These are phyloP conservation scores for Neodiprion lecontei DNA, from an alignment of 1,140 invertebrate genomes.

Conservation along the genomic window DNA sequence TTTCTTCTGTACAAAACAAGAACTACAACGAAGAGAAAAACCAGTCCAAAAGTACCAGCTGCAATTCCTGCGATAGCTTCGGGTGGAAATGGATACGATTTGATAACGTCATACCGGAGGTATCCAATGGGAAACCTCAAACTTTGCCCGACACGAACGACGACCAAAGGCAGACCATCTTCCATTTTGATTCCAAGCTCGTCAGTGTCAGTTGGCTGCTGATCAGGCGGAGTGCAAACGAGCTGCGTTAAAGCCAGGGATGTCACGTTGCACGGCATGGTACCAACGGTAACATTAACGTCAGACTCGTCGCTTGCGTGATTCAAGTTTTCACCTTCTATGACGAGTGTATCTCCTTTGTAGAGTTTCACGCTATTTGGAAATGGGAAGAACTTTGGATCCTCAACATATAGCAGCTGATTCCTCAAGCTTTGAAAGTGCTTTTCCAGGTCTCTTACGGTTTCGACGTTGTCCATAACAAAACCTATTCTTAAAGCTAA, in stretches of 20 bases:
- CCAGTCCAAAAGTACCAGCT: constrained; percentile 80
- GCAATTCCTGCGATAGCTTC: constrained; percentile 88
- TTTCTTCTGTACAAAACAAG: constrained; percentile 89
- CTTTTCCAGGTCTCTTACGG: constrained; percentile 87
- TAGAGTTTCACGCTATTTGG: constrained; percentile 86
- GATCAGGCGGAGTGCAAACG: constrained; percentile 87
- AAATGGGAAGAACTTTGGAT: constrained; percentile 91
- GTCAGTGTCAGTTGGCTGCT: constrained; percentile 85
- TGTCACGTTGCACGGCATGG: constrained; percentile 88
- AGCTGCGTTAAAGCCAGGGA: constrained; percentile 88
- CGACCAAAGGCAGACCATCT: constrained; percentile 83
- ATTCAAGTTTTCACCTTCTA: constrained; percentile 93
- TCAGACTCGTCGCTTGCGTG: constrained; percentile 91
- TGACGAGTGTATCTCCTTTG: constrained; percentile 94
- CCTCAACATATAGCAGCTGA: constrained; percentile 87
- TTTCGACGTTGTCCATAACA: constrained; percentile 93
- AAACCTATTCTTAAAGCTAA: constrained; percentile 83
- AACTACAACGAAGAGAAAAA: constrained; percentile 85
- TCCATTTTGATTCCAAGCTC: constrained; percentile 81
- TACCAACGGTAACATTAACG: constrained; percentile 92
- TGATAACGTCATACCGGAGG: constrained; percentile 87
- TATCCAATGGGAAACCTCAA: constrained; percentile 87
- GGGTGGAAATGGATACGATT: constrained; percentile 83
- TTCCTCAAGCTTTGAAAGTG: constrained; percentile 81
- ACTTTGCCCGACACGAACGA: constrained; percentile 87